phyloP scores from a whole-genome alignment of 2,113 vertebrate species.

The Istiophorus platypterus region DNA sequence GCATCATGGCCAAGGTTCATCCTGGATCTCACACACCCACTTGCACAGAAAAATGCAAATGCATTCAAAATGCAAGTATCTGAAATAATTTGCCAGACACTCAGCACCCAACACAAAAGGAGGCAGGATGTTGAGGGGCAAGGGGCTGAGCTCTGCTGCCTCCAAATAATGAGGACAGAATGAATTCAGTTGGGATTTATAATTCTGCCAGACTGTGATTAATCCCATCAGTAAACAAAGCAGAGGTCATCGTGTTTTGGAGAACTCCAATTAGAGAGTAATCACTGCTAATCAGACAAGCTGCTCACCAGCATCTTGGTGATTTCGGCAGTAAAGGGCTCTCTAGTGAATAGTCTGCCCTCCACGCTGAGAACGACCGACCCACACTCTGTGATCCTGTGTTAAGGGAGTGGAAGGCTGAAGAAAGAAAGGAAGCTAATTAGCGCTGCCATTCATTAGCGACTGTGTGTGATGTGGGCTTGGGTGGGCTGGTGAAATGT shows the following conservation, averaged over 20 bases:
- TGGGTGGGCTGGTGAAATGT: constrained; percentile 62
- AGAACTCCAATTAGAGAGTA: constrained; percentile 86
- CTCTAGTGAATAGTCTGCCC: constrained; percentile 76
- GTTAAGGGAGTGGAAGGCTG: constrained; percentile 74
- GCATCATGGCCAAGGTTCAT: background rate
- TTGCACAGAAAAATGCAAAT: constrained; percentile 31
- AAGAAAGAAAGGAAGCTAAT: constrained; percentile 72
- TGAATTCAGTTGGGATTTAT: constrained; percentile 85
- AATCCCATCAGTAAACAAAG: constrained; percentile 87
- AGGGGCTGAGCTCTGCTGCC: constrained; percentile 48
- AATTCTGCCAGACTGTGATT: constrained; percentile 82
- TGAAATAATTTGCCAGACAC: constrained; percentile 72
- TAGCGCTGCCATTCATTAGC: constrained; percentile 73
- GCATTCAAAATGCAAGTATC: constrained; percentile 73
- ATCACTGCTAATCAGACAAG: constrained; percentile 86
- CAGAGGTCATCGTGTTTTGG: constrained; percentile 87
- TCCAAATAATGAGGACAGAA: constrained; percentile 81
- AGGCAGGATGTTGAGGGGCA: constrained; percentile 14
- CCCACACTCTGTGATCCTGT: constrained; percentile 72
- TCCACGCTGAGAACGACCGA: constrained; percentile 59
- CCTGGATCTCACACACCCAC: background rate
- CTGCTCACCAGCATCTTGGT: constrained; percentile 80
- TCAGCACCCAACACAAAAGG: constrained; percentile 19
- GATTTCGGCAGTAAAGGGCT: constrained; percentile 70
- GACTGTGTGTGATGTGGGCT: constrained; percentile 56